phyloP scores from a whole-genome alignment of 1,140 invertebrate genomes.

The Hycleus cichorii region DNA sequence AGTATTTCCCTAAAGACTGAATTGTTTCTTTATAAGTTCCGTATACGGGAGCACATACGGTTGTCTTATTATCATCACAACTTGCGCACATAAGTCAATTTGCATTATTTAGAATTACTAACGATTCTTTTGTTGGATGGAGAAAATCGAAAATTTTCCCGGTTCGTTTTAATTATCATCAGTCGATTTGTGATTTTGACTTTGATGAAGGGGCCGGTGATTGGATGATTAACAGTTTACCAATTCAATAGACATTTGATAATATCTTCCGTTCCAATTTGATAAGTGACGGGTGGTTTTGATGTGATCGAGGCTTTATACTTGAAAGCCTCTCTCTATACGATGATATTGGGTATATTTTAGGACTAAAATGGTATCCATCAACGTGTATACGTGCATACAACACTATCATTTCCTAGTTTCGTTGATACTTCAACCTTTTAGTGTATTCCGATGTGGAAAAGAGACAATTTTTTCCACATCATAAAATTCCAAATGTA shows the following conservation, averaged over 20 bases:
- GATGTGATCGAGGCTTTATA: conserved; percentile 15
- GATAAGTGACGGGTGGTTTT: conserved; percentile 11
- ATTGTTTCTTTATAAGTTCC: conserved; percentile 13
- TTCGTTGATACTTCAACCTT: background rate
- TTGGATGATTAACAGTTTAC: conserved; percentile 2
- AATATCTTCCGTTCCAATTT: conserved; percentile 11
- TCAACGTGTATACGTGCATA: background rate
- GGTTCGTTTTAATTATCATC: too few species aligned
- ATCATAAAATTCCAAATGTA: too few species aligned
- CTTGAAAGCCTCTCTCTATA: conserved; percentile 2
- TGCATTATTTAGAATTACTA: background rate
- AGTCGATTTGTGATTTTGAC: too few species aligned
- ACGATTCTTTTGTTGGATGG: background rate
- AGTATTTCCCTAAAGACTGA: conserved; percentile 15
- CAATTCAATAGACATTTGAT: conserved; percentile 12
- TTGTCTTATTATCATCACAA: conserved; percentile 11
- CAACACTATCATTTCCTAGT: conserved; percentile 8
- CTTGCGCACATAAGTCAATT: conserved; percentile 7
- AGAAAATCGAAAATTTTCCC: background rate
- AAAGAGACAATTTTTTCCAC: too few species aligned
- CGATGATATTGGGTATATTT: conserved; percentile 2
- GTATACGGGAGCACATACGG: conserved; percentile 1
- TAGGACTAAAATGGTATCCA: conserved; percentile 8
- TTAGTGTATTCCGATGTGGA: too few species aligned
- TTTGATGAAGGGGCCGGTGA: background rate